Evolutionary conservation across 2,888 invertebrate species (phyloP), one percentile per base, ranked within the genome.

Genomic region (Bembecia ichneumoniformis): DNA sequence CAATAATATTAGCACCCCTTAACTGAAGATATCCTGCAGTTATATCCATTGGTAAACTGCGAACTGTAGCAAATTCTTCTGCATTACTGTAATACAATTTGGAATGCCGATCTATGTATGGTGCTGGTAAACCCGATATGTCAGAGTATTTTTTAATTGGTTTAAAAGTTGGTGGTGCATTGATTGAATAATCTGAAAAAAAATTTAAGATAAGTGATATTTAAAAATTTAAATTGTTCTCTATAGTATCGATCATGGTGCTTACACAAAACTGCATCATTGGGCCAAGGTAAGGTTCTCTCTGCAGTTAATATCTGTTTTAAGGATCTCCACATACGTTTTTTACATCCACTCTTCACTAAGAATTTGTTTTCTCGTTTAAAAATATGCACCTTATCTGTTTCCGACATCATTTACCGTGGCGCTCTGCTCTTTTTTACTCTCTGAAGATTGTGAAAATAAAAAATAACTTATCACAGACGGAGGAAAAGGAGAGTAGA

Each of bases 141-240:
- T 97, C 97, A 0, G 97, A 97, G 76, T 97, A 97, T 66, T 97
- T 97, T 68, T 96, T 96, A 0, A 95, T 92, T 3, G 97, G 97
- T 69, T 92, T 92, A 69, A 97, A 94, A 36, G 96, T 94, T 40
- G 97, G 96, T 10, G 96, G 96, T 20, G 96, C 96, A 78, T 96
- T 96, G 55, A 97, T 92, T 17, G 93, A 92, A 63, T 93, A 93
- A 86, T 97, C 95, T 94, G 82, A 16, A 82, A 81, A 54, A 65
- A 71, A 59, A 57, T 50, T 17, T n/a, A 20, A 34, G 28, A 16
- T 11, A 9, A 14, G 17, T 15, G 13, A 16, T 17, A 7, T 17
- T 16, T 44, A 44, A 15, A 44, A 44, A 44, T 40, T 13, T 13
- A 9, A 40, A 5, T 40, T n/a, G n/a, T 35, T 40, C 40, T 28